These are phyloP conservation scores for Melopsittacus undulatus DNA, from an alignment of 2,797 vertebrate species.

Conservation along the genomic window DNA sequence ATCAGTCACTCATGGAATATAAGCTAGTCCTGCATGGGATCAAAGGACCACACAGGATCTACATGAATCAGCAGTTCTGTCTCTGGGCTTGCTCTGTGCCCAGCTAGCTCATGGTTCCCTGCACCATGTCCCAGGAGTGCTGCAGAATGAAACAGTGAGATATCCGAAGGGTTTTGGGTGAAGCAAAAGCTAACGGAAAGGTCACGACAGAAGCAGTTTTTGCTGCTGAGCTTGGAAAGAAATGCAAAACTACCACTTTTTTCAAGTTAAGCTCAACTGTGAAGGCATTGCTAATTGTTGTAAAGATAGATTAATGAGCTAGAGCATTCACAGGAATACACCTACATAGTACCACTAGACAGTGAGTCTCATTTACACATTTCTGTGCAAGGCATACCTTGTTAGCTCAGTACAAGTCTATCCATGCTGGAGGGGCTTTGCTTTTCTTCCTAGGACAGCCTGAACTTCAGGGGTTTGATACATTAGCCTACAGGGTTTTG, in stretches of 20 bases:
- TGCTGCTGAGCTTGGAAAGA: background rate
- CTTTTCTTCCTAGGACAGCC: background rate
- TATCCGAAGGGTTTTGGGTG: background rate
- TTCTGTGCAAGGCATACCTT: background rate
- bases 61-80: background rate
- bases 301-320: background rate
- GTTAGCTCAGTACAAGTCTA: background rate
- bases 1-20: background rate
- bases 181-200: background rate
- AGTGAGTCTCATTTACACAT: background rate
- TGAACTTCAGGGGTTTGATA: background rate
- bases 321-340: background rate
- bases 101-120: background rate
- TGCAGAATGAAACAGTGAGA: background rate
- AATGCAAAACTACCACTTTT: background rate
- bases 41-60: background rate
- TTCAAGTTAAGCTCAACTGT: background rate
- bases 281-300: background rate
- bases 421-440: rapidly evolving
- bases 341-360: background rate
- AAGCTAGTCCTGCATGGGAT: background rate
- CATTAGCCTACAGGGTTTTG: background rate
- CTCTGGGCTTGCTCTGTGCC: background rate
- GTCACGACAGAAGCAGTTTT: background rate
- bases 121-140: background rate